Evolutionary conservation across 1,140 invertebrate genomes (phyloP), one percentile per base, ranked within the genome.

Genomic region (Asbolus verrucosus): DNA sequence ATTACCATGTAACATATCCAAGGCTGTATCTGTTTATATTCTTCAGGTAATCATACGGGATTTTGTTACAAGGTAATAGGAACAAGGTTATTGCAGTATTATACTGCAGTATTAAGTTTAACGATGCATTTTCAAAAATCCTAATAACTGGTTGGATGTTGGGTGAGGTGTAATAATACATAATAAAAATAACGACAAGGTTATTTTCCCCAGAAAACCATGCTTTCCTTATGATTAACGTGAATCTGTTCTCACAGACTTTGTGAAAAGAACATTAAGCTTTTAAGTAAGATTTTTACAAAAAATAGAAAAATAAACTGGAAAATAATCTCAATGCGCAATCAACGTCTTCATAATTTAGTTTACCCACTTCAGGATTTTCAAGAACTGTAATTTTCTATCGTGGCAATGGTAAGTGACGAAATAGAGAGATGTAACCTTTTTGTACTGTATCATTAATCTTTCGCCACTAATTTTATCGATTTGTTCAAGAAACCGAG

Each of bases 31-130:
- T 54, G 46, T 54, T 54, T 54, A 54, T 54, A 24, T 24, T 54
- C 46, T 27, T 54, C 46, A 54, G 4, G 3, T 36, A 11, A 36
- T 11, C 33, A 36, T 36, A 54, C 16, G 46, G 46, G 46, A 54
- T 54, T 27, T 54, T 54, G 46, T 54, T 54, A 54, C 46, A 54
- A 54, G 46, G 46, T 54, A 54, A 54, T 21, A 21, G 46, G 46
- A 54, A 54, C 46, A 27, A 54, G 46, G 46, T 14, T 14, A n/a
- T 3, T 36, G 33, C 33, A 36, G 33, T 36, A 6, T 36, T 36
- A 36, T 36, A n/a, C 33, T 6, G 2, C 33, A 3, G 33, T 8
- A 8, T 5, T 30, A 8, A 6, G 5, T 11, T 36, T 11, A 36
- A 2, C 2, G 33, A 36, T 27, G 24, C 24, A 27, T 27, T 27